Percentiles rank a stretch among this genome's conserved stretches.
Evolutionary conservation across 2,797 vertebrate species (phyloP).

Genomic region (Megaceryle alcyon): DNA sequence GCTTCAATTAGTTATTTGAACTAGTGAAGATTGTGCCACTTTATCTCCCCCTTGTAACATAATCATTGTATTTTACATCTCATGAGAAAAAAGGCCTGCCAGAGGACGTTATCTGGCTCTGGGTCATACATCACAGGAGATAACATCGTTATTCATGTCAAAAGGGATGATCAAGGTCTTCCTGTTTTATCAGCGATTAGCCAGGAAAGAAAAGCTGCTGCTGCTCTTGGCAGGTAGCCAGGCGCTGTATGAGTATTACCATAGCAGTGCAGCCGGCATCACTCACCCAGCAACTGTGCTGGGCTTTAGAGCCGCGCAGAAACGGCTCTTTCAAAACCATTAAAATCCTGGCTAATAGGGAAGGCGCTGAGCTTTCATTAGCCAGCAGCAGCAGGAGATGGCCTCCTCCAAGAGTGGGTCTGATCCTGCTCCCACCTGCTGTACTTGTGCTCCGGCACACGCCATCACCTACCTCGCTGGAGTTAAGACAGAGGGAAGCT

Average conservation of each 20-base stretch:
- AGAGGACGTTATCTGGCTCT: constrained; percentile 76
- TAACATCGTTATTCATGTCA: constrained; percentile 80
- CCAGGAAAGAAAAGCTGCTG: constrained; percentile 68
- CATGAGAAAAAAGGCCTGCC: constrained; percentile 73
- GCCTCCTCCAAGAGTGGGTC: neutral
- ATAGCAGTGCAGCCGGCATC: neutral
- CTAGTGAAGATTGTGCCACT: constrained; percentile 72
- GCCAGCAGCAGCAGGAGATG: neutral
- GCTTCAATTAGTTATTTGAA: constrained; percentile 79
- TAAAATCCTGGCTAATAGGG: neutral
- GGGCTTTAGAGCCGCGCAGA: neutral
- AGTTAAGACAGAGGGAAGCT: rapidly evolving
- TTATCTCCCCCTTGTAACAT: constrained; percentile 74
- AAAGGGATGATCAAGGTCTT: constrained; percentile 80
- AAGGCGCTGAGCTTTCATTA: neutral
- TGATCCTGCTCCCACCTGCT: neutral
- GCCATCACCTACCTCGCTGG: rapidly evolving
- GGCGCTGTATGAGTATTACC: constrained; percentile 18
- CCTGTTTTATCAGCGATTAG: constrained; percentile 80
- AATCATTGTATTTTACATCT: constrained; percentile 80
- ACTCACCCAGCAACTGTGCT: neutral
- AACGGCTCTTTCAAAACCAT: neutral
- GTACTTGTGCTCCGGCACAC: rapidly evolving
- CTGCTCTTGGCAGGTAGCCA: constrained; percentile 69
- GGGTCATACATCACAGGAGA: constrained; percentile 79